Base-by-base conservation (phyloP, 2,888 invertebrate genomes). In the Augochlorella aurata region DNA sequence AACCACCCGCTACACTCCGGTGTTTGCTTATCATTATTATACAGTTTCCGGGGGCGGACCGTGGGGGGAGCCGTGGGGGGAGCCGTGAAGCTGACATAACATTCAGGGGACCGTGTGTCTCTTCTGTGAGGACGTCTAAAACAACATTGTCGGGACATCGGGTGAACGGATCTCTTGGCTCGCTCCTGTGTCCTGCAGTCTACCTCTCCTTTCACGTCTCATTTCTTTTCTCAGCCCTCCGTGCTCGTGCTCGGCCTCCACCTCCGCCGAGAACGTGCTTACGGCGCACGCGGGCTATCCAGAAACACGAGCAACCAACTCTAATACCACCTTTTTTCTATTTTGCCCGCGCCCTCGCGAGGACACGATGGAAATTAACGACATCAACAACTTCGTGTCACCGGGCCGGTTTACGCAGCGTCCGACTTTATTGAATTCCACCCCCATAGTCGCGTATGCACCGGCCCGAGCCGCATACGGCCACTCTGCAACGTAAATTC, bases 11-110 rank as follows among this genome's bases (percentile, higher is more conserved):
- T 82, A 83, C 79, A 78, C 79, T 76, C 58, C 72, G 71, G 74
- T 89, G 88, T 88, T 89, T 86, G 84, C 86, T 87, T 86, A 87
- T 88, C 85, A 85, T 88, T 89, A 89, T 88, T 87, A 89, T 85
- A 87, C 85, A 83, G 87, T 87, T 87, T 86, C 76, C 74, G 52
- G 77, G 52, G 74, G 66, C 58, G 75, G 65, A 54, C 71, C 61
- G 29, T 21, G 61, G 80, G 67, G 77, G 3, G 71, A 65, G 65
- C 44, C 61, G 29, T 21, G 61, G 80, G 67, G 77, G 3, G 71
- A 65, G 65, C 44, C 65, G 67, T 63, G 58, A 79, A 77, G 85
- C 88, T 89, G 89, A 86, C 88, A 89, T 83, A 89, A 89, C 88
- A 89, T 87, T 84, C 81, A 12, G 63, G 80, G 82, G 81, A 82